A percentile compares a stretch with the other conserved stretches of the same genome.
Evolutionary conservation across 2,797 vertebrate species (phyloP).

Genomic region (Scyliorhinus canicula): DNA sequence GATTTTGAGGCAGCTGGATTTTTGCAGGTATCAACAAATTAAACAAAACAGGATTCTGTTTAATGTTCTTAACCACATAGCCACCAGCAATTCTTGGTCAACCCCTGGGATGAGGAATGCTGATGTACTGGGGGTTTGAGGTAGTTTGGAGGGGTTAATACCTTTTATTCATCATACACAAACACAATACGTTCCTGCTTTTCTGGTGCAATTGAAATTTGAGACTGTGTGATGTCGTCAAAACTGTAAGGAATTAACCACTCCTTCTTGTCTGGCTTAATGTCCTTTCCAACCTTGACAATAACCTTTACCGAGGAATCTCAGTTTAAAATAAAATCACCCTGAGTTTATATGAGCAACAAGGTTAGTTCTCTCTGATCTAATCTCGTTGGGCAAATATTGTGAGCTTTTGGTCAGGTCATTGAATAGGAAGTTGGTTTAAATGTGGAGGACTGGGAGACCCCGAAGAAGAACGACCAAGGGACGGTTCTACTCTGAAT

Average conservation of each 20-base stretch:
- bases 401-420: not conserved
- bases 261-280: not conserved
- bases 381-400: not conserved
- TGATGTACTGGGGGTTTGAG: not conserved
- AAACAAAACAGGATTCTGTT: conserved; percentile 25
- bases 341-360: not conserved
- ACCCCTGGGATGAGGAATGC: not conserved
- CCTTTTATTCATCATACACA: not conserved
- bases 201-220: not conserved
- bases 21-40: conserved; percentile 25
- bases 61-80: conserved; percentile 4
- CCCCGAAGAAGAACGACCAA: not conserved
- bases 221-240: not conserved
- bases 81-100: not conserved
- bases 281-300: not conserved
- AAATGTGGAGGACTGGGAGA: not conserved
- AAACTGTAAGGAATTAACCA: not conserved
- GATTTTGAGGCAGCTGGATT: conserved; percentile 8
- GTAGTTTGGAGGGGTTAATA: not conserved
- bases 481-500: no score
- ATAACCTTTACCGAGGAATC: not conserved
- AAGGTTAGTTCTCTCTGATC: not conserved
- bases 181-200: not conserved
- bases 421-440: not conserved
- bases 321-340: not conserved